These are phyloP conservation scores for Mormyrops boulengeri DNA, from an alignment of 2,797 vertebrate genomes.

Conservation along the genomic window DNA sequence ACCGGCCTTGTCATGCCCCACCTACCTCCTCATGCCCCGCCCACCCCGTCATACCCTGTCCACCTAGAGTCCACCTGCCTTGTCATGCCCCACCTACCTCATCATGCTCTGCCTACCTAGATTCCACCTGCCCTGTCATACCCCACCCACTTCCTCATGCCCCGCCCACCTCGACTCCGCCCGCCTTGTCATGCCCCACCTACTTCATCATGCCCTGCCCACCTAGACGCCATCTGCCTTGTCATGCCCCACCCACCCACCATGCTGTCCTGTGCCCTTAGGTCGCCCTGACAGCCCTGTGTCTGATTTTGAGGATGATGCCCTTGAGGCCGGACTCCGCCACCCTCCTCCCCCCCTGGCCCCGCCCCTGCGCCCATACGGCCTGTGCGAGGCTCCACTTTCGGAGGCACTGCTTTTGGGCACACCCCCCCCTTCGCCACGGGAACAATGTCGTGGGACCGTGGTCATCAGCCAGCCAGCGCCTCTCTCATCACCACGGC, in stretches of 20 bases:
- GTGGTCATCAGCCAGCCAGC: slow-evolving; percentile 53
- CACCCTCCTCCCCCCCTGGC: slow-evolving; percentile 24
- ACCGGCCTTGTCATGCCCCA: background rate
- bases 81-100: no score
- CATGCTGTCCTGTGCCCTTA: slow-evolving; percentile 17
- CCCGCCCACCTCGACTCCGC: no score
- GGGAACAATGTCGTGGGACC: slow-evolving; percentile 35
- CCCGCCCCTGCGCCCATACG: slow-evolving; percentile 34
- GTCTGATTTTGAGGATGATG: slow-evolving; percentile 56
- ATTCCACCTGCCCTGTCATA: no score
- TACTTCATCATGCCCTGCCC: background rate
- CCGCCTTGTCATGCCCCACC: background rate
- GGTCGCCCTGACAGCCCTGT: slow-evolving; percentile 43
- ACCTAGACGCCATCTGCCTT: background rate
- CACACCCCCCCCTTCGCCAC: slow-evolving; percentile 38
- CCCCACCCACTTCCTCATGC: no score
- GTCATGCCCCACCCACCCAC: background rate
- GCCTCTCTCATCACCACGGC: slow-evolving; percentile 50
- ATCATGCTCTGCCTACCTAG: no score
- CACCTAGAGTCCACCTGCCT: no score
- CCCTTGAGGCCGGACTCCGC: slow-evolving; percentile 42
- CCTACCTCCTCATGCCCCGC: background rate
- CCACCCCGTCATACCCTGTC: no score
- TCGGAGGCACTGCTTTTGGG: slow-evolving; percentile 25
- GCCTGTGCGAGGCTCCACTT: slow-evolving; percentile 40